Evolutionary conservation across 2,797 vertebrate genomes (phyloP), one percentile per base, ranked within the genome.

Genomic region (Taeniopygia guttata): DNA sequence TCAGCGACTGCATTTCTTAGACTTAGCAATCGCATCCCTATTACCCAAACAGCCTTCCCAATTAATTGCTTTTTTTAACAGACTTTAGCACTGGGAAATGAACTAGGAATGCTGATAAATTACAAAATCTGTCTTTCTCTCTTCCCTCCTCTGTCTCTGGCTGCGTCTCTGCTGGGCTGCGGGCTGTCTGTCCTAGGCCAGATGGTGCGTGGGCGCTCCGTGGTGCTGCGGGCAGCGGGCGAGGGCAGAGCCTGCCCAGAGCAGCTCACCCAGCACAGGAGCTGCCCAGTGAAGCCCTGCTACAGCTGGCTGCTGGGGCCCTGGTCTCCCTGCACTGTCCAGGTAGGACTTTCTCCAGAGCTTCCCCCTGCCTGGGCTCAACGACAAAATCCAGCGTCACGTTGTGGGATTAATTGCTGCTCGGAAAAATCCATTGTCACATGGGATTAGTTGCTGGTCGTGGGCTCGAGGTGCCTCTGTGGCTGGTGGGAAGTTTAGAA

Each of bases 241-340:
- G 98, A 98, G 96, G 99, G 99, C 60, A 97, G 98, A 14, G 98
- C 98, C 4, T 99, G 99, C 89, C 98, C 99, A 2, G 95, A 79
- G 45, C 98, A 98, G 91, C 98, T 99, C 69, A 97, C 91, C 74
- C 99, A 99, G 96, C 98, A 98, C 96, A 98, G 98, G 92, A 98
- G 97, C 54, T 99, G 99, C 97, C 98, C 98, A 4, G 96, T 98
- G 94, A 98, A 91, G 73, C 99, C 99, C 70, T 99, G 99, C 97
- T 99, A 99, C 91, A 97, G 91, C 88, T 99, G 99, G 99, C 93
- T 98, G 59, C 98, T 99, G 60, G 98, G 98, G 25, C 98, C 98
- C 22, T 99, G 99, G 99, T 98, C 98, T 14, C 46, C 96, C 22
- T 99, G 99, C 97, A 97, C 70, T 26, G 66, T 99, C 42, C 98